phyloP scores from a whole-genome alignment of 35 echinoderm and acorn worm species.

The Stichopus chloronotus region DNA sequence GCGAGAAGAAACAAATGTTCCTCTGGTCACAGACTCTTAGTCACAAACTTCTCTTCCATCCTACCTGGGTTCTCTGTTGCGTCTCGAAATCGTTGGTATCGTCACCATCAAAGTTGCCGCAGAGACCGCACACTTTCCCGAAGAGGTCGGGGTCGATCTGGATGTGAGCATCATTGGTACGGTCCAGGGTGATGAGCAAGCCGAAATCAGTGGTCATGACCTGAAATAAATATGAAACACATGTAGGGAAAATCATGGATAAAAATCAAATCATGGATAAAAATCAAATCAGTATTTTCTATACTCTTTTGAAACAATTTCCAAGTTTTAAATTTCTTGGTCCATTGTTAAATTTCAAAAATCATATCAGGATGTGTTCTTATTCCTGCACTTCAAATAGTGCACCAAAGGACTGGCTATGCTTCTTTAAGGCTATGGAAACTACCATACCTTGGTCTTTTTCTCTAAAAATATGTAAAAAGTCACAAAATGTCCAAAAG shows the following conservation, averaged over 20 bases:
- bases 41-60: not conserved
- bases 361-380: no score
- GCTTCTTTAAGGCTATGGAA: no score
- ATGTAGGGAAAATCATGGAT: not conserved
- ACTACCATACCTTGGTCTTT: no score
- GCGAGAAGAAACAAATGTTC: no score
- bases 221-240: not conserved
- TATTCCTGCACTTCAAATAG: no score
- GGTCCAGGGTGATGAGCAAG: not conserved
- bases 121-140: constrained; percentile 38
- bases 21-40: no score
- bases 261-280: not conserved
- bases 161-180: constrained; percentile 14
- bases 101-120: constrained; percentile 45
- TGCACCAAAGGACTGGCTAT: no score
- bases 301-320: not conserved
- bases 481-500: no score
- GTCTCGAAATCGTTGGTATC: constrained; percentile 21
- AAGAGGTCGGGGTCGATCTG: constrained; percentile 43
- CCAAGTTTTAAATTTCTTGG: no score
- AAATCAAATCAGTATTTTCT: not conserved
- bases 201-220: constrained; percentile 47
- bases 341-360: no score
- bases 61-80: constrained; percentile 46
- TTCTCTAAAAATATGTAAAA: no score